Base-by-base conservation (phyloP, 2,888 invertebrate species). In the Micropterix aruncella region DNA sequence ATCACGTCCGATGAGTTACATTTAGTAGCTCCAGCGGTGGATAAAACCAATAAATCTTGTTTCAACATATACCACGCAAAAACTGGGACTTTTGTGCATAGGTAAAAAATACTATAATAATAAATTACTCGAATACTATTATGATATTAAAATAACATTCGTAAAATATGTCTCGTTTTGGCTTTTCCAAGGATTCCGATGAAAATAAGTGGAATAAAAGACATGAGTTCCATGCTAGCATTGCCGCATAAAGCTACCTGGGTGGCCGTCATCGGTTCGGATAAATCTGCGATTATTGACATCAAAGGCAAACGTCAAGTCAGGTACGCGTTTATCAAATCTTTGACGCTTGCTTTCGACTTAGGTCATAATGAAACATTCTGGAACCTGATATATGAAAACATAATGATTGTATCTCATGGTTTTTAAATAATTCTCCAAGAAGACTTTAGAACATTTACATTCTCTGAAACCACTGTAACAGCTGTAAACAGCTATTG, bases 231-330 rank as follows among this genome's bases (percentile, higher is more conserved):
- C 0, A 65, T 91, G 41, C 79, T 87, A 3, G 82, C 89, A 0
- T 77, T 92, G 68, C 89, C 91, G 0, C 87, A 89, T 59, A 89
- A 89, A 59, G 74, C 83, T 0, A 77, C 86, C 47, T 83, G 90
- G 71, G 77, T 95, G 3, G 93, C 90, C 0, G 80, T 95, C 0
- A 83, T 94, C 2, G 89, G 92, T 43, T 80, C 80, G 5, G 95
- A 95, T 55, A 94, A 93, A 60, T 88, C 88, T 9, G 88, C 84
- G 48, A 83, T 96, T 37, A 68, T 94, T 53, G 95, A 96, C 56
- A 84, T 95, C 48, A 86, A 84, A 57, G 84, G 80, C 15, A 94
- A 93, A 56, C 83, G 87, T 54, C 81, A 90, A 49, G 68, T 94
- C n/a, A 75, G 93, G 71, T 69, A 40, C 51, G 52, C n/a, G n/a